A percentile compares a stretch with the other conserved stretches of the same genome.
phyloP scores from a whole-genome alignment of 2,888 invertebrate genomes.

The Orchesella flavescens region DNA sequence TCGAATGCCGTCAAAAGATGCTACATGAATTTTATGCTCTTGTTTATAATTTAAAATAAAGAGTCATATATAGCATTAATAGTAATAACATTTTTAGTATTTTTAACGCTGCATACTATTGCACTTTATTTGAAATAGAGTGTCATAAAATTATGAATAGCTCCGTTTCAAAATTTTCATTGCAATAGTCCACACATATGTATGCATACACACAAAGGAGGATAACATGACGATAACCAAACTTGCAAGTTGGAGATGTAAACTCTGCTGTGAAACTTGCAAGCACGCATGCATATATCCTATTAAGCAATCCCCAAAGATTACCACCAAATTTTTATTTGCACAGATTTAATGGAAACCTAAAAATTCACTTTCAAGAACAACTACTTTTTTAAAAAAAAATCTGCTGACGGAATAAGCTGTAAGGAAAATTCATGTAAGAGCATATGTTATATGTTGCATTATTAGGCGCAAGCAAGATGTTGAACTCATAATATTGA shows the following conservation, averaged over 20 bases:
- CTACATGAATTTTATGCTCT: constrained; percentile 54
- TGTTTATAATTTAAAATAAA: constrained; percentile 59
- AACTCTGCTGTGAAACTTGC: background rate
- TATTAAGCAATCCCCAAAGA: too few species aligned
- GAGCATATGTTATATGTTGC: too few species aligned
- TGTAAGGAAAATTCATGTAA: too few species aligned
- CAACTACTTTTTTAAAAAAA: too few species aligned
- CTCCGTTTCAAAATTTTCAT: background rate
- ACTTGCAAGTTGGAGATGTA: background rate
- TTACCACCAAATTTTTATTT: too few species aligned
- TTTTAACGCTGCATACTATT: constrained; percentile 43
- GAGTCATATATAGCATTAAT: constrained; percentile 34
- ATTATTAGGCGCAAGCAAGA: too few species aligned
- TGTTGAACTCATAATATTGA: too few species aligned
- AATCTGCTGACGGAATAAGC: too few species aligned
- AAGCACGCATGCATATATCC: background rate
- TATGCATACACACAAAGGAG: too few species aligned
- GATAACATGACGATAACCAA: too few species aligned
- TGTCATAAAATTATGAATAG: constrained; percentile 13
- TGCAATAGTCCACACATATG: background rate
- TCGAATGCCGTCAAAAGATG: constrained; percentile 60
- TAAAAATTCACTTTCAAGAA: too few species aligned
- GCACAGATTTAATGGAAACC: too few species aligned
- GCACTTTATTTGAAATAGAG: constrained; percentile 2
- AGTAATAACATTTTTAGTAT: constrained; percentile 48